A percentile compares a stretch with the other conserved stretches of the same genome.
These are phyloP conservation scores for Acromyrmex charruanus DNA, from an alignment of 1,140 invertebrate species.

Conservation along the genomic window DNA sequence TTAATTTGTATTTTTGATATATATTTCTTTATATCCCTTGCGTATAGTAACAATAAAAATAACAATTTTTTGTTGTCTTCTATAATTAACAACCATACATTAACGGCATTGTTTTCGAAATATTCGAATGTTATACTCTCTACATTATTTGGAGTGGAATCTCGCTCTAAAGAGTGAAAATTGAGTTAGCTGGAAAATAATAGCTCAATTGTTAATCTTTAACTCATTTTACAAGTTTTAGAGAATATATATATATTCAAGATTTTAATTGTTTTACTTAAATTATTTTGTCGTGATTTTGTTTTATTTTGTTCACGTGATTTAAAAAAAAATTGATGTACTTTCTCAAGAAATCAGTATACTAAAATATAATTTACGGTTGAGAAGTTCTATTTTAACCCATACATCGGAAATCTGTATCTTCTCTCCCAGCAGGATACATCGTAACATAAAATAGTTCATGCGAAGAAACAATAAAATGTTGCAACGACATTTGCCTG, in stretches of 20 bases:
- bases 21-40: background rate
- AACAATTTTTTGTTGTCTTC: background rate
- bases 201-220: no score
- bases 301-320: background rate
- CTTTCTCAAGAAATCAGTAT: background rate
- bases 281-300: background rate
- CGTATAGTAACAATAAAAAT: background rate
- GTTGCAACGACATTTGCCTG: slow-evolving; percentile 32
- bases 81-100: background rate
- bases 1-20: background rate
- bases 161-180: no score
- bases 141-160: no score
- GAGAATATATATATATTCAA: no score
- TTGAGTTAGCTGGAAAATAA: no score
- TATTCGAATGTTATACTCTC: no score
- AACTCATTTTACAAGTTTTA: no score
- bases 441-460: slow-evolving; percentile 26
- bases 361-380: background rate
- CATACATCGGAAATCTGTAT: slow-evolving; percentile 43
- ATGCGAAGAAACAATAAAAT: slow-evolving; percentile 29
- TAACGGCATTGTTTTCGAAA: background rate
- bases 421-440: background rate
- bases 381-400: background rate
- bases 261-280: background rate
- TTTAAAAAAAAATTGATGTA: background rate